Evolutionary conservation across 1,140 invertebrate species (phyloP).

Genomic region (Tetramorium parvispinum): DNA sequence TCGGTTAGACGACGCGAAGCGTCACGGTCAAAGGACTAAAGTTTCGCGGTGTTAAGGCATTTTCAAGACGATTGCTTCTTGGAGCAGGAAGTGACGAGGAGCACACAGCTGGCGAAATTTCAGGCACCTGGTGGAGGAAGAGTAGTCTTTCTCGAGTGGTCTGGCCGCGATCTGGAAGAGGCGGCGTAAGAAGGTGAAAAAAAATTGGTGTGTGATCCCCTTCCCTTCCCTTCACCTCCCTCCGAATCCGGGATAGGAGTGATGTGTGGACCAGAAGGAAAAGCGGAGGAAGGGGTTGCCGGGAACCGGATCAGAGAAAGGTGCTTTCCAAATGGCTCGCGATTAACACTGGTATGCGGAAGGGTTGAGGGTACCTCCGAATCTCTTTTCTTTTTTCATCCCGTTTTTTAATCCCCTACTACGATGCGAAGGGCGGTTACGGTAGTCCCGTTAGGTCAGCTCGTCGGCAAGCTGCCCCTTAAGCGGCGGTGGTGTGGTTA

Average conservation of each 20-base stretch:
- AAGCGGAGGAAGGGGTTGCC: conserved; percentile 58
- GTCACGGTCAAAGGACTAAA: conserved; percentile 7
- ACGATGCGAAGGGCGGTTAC: conserved; percentile 71
- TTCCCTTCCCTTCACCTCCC: neutral
- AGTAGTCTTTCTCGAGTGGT: conserved; percentile 59
- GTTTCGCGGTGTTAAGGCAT: conserved; percentile 28
- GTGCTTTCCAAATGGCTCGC: conserved; percentile 75
- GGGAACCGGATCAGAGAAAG: conserved; percentile 67
- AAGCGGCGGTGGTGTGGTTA: conserved; percentile 55
- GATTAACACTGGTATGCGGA: conserved; percentile 74
- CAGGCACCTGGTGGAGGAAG: conserved; percentile 71
- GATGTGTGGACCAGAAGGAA: conserved; percentile 32
- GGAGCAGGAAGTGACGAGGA: conserved; percentile 50
- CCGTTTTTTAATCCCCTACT: conserved; percentile 72
- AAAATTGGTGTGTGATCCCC: conserved; percentile 43
- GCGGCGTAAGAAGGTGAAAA: conserved; percentile 4
- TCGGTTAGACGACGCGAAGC: neutral
- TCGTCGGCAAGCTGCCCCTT: conserved; percentile 76
- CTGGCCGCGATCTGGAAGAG: conserved; percentile 56
- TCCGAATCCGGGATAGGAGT: neutral
- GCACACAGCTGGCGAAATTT: conserved; percentile 74
- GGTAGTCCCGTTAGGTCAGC: conserved; percentile 77
- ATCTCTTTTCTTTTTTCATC: conserved; percentile 62
- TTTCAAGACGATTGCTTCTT: conserved; percentile 43
- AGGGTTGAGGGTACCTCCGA: conserved; percentile 77